phyloP scores from a whole-genome alignment of 2,113 vertebrate genomes.

The Morone chrysops region DNA sequence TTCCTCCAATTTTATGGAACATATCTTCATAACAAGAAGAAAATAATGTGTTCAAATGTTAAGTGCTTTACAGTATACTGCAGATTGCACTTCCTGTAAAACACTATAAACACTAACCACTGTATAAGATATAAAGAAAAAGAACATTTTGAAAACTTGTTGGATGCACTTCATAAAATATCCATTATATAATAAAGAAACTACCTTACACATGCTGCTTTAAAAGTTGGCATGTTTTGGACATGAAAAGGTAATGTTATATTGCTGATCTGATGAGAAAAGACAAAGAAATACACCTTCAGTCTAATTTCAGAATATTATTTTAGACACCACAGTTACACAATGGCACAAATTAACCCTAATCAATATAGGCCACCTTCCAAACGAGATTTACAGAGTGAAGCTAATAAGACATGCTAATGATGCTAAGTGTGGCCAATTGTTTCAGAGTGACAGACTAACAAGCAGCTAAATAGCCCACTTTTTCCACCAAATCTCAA shows the following conservation, averaged over 20 bases:
- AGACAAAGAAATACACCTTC: background rate
- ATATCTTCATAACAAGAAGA: background rate
- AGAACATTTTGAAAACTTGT: background rate
- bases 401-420: slow-evolving; percentile 8
- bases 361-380: background rate
- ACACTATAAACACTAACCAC: no score
- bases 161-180: slow-evolving; percentile 1
- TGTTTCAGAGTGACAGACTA: background rate
- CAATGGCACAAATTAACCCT: background rate
- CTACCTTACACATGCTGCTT: background rate
- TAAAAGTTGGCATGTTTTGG: background rate
- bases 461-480: slow-evolving; percentile 6
- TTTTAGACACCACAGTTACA: background rate
- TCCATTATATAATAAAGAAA: background rate
- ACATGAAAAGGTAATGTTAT: background rate
- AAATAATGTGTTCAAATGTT: background rate
- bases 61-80: background rate
- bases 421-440: slow-evolving; percentile 17
- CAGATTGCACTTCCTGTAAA: background rate
- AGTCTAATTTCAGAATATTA: background rate
- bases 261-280: background rate
- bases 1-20: background rate
- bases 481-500: slow-evolving; percentile 6
- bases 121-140: background rate
- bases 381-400: background rate